Percentiles rank a stretch among this genome's conserved stretches.
Evolutionary conservation across 2,888 invertebrate species (phyloP).

Genomic region (Netelia fuscicornis): DNA sequence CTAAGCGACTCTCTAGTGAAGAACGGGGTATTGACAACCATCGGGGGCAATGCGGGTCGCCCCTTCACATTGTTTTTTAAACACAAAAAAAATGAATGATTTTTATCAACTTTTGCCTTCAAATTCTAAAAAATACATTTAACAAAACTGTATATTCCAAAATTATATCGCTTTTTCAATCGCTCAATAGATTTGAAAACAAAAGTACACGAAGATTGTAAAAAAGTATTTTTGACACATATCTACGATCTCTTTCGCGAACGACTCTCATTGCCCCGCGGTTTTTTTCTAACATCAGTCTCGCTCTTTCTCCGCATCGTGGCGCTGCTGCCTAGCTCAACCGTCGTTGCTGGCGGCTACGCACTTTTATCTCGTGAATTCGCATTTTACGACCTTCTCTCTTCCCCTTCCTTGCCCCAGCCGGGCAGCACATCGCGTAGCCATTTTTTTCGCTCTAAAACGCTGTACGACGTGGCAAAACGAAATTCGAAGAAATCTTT

Average conservation of each 20-base stretch:
- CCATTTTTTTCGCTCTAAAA: slow-evolving; percentile 24
- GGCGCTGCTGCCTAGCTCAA: slow-evolving; percentile 12
- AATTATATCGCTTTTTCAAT: too few relatives aligned
- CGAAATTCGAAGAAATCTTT: slow-evolving; percentile 65
- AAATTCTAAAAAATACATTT: too few relatives aligned
- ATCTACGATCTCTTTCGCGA: not conserved
- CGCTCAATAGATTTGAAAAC: too few relatives aligned
- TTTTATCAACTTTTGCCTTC: too few relatives aligned
- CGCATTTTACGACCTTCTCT: slow-evolving; percentile 67
- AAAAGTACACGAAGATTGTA: not conserved
- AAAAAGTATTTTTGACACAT: not conserved
- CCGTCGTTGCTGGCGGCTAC: slow-evolving; percentile 56
- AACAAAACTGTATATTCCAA: too few relatives aligned
- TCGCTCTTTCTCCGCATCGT: slow-evolving; percentile 21
- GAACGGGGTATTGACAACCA: not conserved
- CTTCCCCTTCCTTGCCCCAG: not conserved
- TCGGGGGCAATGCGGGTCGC: not conserved
- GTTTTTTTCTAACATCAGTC: not conserved
- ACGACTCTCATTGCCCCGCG: slow-evolving; percentile 1
- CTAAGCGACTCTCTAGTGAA: slow-evolving; percentile 27
- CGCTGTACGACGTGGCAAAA: slow-evolving; percentile 43
- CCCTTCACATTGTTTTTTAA: not conserved
- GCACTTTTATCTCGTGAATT: slow-evolving; percentile 66
- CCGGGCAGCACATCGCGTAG: not conserved
- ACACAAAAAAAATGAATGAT: too few relatives aligned